A percentile compares a stretch with the other conserved stretches of the same genome.
Evolutionary conservation across 2,797 vertebrate species (phyloP).

Genomic region (Adelosebastes latens): DNA sequence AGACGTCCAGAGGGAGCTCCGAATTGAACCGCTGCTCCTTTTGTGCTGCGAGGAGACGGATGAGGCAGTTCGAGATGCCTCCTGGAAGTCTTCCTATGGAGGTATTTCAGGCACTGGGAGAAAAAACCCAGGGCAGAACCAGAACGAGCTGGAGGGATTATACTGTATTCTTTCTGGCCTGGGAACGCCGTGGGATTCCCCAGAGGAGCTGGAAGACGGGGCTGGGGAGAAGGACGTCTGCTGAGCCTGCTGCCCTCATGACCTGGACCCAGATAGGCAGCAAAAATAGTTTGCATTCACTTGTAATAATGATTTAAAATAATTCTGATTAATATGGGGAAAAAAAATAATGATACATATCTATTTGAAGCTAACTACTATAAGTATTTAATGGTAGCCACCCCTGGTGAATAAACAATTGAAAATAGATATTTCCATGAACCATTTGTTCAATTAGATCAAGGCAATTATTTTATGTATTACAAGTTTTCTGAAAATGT

Average conservation of each 20-base stretch:
- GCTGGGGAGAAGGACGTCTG: neutral
- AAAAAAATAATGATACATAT: neutral
- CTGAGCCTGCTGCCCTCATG: neutral
- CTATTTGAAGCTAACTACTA: neutral
- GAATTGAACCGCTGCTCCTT: conserved; percentile 22
- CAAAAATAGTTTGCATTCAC: neutral
- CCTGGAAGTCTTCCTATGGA: conserved; percentile 20
- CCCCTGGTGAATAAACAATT: too few species aligned
- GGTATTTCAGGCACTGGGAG: conserved; percentile 45
- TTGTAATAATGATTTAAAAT: neutral
- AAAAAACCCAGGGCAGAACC: conserved; percentile 34
- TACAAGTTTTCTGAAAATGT: too few species aligned
- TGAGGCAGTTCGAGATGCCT: conserved; percentile 32
- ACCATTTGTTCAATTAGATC: too few species aligned
- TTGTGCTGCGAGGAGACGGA: conserved; percentile 37
- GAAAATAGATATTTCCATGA: too few species aligned
- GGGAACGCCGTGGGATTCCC: conserved; percentile 15
- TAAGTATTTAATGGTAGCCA: neutral
- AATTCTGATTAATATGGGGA: neutral
- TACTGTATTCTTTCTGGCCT: conserved; percentile 21
- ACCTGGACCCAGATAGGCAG: neutral
- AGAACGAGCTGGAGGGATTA: conserved; percentile 33
- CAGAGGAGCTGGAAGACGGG: neutral
- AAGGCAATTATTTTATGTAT: too few species aligned
- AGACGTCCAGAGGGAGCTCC: conserved; percentile 8